Base-by-base conservation (phyloP, 2,888 invertebrate species). In the Pandemis corylana region DNA sequence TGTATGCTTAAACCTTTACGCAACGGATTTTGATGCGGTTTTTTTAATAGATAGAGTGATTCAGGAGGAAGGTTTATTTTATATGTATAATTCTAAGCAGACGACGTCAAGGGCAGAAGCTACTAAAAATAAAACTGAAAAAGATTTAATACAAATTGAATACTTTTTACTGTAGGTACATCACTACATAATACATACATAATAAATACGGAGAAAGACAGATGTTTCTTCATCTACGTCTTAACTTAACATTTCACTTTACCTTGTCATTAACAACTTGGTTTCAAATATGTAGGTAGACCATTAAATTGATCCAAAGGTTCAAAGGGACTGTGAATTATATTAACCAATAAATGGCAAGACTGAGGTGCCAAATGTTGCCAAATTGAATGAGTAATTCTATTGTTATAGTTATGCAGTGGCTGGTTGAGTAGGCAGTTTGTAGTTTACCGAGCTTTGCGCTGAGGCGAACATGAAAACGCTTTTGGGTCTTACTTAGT, bases 381-480 rank as follows among this genome's bases (percentile, higher is more conserved):
- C 62, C 62, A 68, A 68, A 53, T 72, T 36, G 72, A 46, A 53
- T 72, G 28, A 68, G 67, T 63, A 68, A 72, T 53, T 62, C 62
- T 63, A 68, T 51, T 72, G 44, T 53, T 53, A 68, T 63, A 56
- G 72, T 72, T 64, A 71, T 68, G 49, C 71, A 42, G 65, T 42
- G 41, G 63, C 44, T 68, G 62, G 36, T 49, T 53, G 64, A 68
- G 63, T 71, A 64, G 72, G 73, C 65, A 64, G 64, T 51, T 68
- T 49, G 64, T 64, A 76, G 72, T 77, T 79, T 72, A 53, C 70
- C 70, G 72, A 76, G 70, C 74, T 77, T 76, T 70, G 75, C 75
- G 78, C 76, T 79, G 76, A 79, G 76, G 68, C 63, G 72, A 80
- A 83, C 83, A 84, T 28, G 81, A 73, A 74, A 82, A 81, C 67